Percentiles rank a stretch among this genome's conserved stretches.
Conservation (phyloP, 2,888 invertebrate genomes). For the Athripsodes cinereus region DNA sequence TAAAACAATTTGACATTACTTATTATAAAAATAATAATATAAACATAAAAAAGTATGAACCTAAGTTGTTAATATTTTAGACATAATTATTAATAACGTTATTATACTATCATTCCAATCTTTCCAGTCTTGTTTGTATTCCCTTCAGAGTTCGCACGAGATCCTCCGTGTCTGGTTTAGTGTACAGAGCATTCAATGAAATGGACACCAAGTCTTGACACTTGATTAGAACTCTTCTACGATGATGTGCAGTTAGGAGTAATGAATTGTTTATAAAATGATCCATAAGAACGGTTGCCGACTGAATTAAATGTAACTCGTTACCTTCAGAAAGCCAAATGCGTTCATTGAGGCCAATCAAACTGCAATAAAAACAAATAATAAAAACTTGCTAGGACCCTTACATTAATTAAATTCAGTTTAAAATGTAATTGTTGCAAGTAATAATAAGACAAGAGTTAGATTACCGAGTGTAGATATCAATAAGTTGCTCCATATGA, state of each 20-base stretch:
- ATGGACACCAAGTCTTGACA: constrained; percentile 70
- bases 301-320: constrained; percentile 78
- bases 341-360: constrained; percentile 76
- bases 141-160: constrained; percentile 51
- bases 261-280: constrained; percentile 60
- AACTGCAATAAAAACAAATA: constrained; percentile 37
- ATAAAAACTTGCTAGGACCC: no score
- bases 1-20: background rate
- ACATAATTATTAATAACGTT: background rate
- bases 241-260: constrained; percentile 44
- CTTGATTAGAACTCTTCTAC: constrained; percentile 49
- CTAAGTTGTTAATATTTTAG: background rate
- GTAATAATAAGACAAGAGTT: background rate
- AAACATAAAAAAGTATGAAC: background rate
- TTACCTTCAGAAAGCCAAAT: constrained; percentile 81
- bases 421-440: no score
- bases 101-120: constrained; percentile 26
- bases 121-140: constrained; percentile 32
- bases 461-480: constrained; percentile 72
- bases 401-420: no score
- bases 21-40: background rate
- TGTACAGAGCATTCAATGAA: constrained; percentile 69
- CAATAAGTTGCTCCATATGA: constrained; percentile 68
- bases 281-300: constrained; percentile 65
- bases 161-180: constrained; percentile 60